These are phyloP conservation scores for Drosophila pachea DNA, from an alignment of 1,140 invertebrate genomes.

Conservation along the genomic window DNA sequence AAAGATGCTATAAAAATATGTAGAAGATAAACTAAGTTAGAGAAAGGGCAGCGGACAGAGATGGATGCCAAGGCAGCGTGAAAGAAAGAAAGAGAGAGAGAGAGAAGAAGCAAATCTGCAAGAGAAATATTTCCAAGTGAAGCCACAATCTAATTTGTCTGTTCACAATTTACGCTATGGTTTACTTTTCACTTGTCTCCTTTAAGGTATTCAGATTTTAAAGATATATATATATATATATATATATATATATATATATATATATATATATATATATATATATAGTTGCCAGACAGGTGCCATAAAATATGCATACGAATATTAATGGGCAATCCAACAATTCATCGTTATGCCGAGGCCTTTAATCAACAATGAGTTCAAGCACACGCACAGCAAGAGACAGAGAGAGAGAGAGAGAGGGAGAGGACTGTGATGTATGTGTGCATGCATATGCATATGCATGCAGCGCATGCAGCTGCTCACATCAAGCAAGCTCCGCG, in stretches of 20 bases:
- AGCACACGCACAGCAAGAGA: background rate
- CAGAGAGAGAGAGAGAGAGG: background rate
- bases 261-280: background rate
- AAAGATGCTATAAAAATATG: background rate
- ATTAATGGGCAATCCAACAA: constrained; percentile 47
- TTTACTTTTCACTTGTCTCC: too few species aligned
- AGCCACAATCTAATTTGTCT: too few species aligned
- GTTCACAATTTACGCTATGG: too few species aligned
- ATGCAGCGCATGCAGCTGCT: constrained; percentile 16
- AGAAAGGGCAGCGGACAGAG: too few species aligned
- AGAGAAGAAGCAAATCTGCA: too few species aligned
- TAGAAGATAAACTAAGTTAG: too few species aligned
- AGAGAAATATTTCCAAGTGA: too few species aligned
- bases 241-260: constrained; percentile 11
- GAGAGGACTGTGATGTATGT: too few species aligned
- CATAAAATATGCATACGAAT: constrained; percentile 45
- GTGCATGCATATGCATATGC: background rate
- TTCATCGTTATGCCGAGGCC: constrained; percentile 40
- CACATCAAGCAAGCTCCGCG: constrained; percentile 6
- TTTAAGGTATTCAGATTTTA: too few species aligned
- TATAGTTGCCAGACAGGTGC: constrained; percentile 31
- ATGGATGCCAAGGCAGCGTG: too few species aligned
- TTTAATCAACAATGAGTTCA: constrained; percentile 43
- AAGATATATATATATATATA: background rate
- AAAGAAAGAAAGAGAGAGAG: too few species aligned